phyloP scores from a whole-genome alignment of 2,113 vertebrate species.

The Hippocampus abdominalis region DNA sequence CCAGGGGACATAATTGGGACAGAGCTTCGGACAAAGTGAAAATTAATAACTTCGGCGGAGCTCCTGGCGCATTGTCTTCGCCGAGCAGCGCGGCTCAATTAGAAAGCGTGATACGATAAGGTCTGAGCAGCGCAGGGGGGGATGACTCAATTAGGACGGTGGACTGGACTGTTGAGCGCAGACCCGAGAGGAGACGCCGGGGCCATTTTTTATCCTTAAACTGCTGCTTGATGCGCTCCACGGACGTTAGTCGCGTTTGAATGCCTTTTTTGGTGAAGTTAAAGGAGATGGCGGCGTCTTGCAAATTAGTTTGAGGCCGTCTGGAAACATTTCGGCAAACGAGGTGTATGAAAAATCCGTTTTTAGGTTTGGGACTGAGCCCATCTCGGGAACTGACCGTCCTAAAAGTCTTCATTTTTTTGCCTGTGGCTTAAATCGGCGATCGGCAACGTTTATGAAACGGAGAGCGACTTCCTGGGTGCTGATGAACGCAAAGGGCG shows the following conservation, averaged over 20 bases:
- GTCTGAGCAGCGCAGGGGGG: constrained; percentile 88
- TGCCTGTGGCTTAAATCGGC: too few species aligned
- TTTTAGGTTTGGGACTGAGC: neutral
- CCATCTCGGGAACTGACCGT: neutral
- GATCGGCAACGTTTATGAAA: too few species aligned
- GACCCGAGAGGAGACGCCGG: constrained; percentile 45
- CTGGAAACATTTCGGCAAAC: constrained; percentile 24
- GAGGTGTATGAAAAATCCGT: neutral
- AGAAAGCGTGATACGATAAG: constrained; percentile 98
- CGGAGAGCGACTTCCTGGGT: too few species aligned
- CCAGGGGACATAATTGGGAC: constrained; percentile 98
- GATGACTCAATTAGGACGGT: constrained; percentile 91
- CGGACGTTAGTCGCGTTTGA: constrained; percentile 57
- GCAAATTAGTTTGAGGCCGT: constrained; percentile 38
- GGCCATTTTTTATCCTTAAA: constrained; percentile 62
- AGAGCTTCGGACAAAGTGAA: constrained; percentile 98
- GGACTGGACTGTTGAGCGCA: constrained; percentile 59
- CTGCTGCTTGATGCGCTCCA: constrained; percentile 57
- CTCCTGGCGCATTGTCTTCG: constrained; percentile 93
- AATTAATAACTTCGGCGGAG: constrained; percentile 99
- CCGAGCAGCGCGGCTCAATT: constrained; percentile 97
- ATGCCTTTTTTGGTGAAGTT: constrained; percentile 44
- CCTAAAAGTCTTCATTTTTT: neutral
- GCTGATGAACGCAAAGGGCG: too few species aligned
- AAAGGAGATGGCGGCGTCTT: constrained; percentile 44